Evolutionary conservation across 2,797 vertebrate genomes (phyloP), one percentile per base, ranked within the genome.

Genomic region (Sebastes miniatus): DNA sequence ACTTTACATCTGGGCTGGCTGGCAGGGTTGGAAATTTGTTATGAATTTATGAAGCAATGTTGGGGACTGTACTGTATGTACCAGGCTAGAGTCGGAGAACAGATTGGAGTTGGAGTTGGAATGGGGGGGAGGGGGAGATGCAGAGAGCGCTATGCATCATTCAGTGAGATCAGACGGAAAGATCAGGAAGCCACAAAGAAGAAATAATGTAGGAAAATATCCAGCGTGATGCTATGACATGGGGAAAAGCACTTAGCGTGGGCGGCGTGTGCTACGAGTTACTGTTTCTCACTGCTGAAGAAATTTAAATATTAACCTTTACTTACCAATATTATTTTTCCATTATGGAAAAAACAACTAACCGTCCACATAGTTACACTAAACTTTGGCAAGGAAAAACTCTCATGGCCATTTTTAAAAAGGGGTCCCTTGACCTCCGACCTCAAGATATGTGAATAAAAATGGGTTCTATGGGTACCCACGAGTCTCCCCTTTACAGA

Each of bases 11-110:
- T 20, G 7, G 9, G 76, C 1, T 43, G n/a, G 10, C 63, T 64
- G 52, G 67, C 29, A 67, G 64, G 36, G 25, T 16, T 16, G 16
- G 25, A 69, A 69, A 36, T 77, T 24, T 62, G 63, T 83, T 83
- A 62, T 69, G 65, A 80, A 84, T 89, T 84, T 6, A 82, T 87
- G 69, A 81, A 43, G 54, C 32, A 5, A n/a, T 65, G 71, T 74
- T 11, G 24, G 72, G 76, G 67, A 72, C 27, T 74, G 83, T 34
- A 65, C 69, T 80, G 52, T 57, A 25, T 73, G 78, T 81, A 77
- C 73, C 69, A 77, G 52, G n/a, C 24, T 25, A 7, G 52, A 76
- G 69, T 56, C 3, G 4, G 59, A 75, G 59, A 73, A 71, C 77
- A 78, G 59, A 67, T 32, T 70, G 34, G 64, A 73, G 79, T 20